Evolutionary conservation across 2,113 vertebrate species (phyloP), one percentile per base, ranked within the genome.

Genomic region (Vidua chalybeata): DNA sequence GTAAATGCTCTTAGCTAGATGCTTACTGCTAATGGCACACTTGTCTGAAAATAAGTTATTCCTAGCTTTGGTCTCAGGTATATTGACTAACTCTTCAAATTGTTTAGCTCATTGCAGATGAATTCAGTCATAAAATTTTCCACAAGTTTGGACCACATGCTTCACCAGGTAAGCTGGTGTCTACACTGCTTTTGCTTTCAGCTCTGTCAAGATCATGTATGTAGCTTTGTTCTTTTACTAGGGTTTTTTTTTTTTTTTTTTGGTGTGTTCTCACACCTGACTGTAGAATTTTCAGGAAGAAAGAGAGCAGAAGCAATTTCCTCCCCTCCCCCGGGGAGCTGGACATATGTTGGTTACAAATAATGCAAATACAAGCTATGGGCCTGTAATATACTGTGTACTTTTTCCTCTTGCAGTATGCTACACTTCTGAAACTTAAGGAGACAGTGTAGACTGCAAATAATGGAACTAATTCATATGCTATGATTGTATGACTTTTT

Each of bases 51-150:
- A 64, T 8, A 8, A 66, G 15, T 68, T 95, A 10, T 87, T 86
- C 59, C 14, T 74, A 37, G 15, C 33, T 80, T 68, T 31, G 39
- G 23, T 19, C 14, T 13, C 31, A 84, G 63, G 45, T 78, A 20
- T 83, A 14, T 58, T 75, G 37, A 14, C 41, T 95, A 95, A 97
- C 23, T 75, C 31, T 74, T 85, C n/a, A 71, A 31, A 45, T 61
- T 90, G 12, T 94, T 87, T 91, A 99, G 99, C 98, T 99, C 97
- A 98, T 99, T 96, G 98, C 98, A 98, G 99, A 99, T 97, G 99
- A 99, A 98, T 99, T 99, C 97, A 98, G 97, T 97, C 98, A 98
- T 90, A 97, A 97, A 97, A 96, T 97, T 90, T 97, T 98, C 96
- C 97, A 98, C 82, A 99, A 98, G 97, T 93, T 96, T 94, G 98